Percentiles rank a stretch among this genome's conserved stretches.
Conservation (phyloP, 1,140 invertebrate genomes). For the Paralvinella palmiformis region DNA sequence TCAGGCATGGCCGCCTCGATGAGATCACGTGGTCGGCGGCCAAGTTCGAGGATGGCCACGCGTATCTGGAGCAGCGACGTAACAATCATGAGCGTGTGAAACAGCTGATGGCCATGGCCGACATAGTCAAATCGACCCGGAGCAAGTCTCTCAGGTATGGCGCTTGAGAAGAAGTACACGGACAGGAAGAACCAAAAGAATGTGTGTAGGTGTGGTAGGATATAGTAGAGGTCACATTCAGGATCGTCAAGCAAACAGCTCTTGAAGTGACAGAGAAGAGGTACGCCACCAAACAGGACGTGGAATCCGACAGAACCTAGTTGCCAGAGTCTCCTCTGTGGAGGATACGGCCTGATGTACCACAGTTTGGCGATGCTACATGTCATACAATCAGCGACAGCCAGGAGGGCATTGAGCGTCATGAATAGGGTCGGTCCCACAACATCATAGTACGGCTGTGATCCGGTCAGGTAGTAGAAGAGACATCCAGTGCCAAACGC, state of each 20-base stretch:
- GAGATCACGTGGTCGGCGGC: slow-evolving; percentile 13
- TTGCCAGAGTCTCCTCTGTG: slow-evolving; percentile 29
- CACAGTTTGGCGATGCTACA: slow-evolving; percentile 28
- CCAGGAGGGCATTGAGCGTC: slow-evolving; percentile 25
- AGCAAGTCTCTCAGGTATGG: slow-evolving; percentile 46
- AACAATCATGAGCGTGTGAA: slow-evolving; percentile 46
- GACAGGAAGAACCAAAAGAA: slow-evolving; percentile 24
- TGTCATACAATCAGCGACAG: slow-evolving; percentile 27
- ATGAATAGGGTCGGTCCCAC: slow-evolving; percentile 23
- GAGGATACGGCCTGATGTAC: slow-evolving; percentile 25
- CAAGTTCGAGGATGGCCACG: slow-evolving; percentile 31
- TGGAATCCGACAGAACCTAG: slow-evolving; percentile 23
- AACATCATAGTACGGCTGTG: slow-evolving; percentile 18
- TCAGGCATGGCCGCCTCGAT: not conserved
- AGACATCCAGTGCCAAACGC: slow-evolving; percentile 32
- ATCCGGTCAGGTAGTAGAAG: slow-evolving; percentile 27
- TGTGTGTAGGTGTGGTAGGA: slow-evolving; percentile 27
- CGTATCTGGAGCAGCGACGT: slow-evolving; percentile 43
- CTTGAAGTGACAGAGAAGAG: slow-evolving; percentile 25
- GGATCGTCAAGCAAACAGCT: slow-evolving; percentile 19
- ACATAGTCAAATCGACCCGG: slow-evolving; percentile 51
- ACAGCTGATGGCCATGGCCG: slow-evolving; percentile 52
- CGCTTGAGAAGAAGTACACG: slow-evolving; percentile 45
- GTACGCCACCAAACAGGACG: slow-evolving; percentile 24
- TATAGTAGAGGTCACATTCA: slow-evolving; percentile 19